phyloP scores from a whole-genome alignment of 2,888 invertebrate species.

The Thera britannica region DNA sequence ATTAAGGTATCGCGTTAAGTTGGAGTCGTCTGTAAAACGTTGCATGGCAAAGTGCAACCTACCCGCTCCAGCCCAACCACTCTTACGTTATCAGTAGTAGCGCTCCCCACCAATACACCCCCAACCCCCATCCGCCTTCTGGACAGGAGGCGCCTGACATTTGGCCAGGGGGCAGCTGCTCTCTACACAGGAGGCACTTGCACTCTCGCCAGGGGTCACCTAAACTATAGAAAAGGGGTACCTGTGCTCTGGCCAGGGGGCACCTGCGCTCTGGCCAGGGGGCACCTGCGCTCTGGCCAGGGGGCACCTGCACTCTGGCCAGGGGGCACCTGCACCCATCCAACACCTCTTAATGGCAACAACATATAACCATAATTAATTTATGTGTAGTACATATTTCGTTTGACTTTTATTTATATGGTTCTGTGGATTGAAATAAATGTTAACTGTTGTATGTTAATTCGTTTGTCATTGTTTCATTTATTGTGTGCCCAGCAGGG shows the following conservation, averaged over 20 bases:
- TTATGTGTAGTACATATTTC: conserved; percentile 72
- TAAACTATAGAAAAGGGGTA: too few relatives aligned
- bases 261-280: too few relatives aligned
- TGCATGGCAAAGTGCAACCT: conserved; percentile 47
- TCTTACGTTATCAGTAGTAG: neutral
- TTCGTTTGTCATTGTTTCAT: conserved; percentile 57
- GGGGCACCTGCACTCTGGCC: too few relatives aligned
- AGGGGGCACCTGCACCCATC: conserved; percentile 18
- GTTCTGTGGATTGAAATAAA: conserved; percentile 84
- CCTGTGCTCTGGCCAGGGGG: too few relatives aligned
- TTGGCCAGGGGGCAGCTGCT: too few relatives aligned
- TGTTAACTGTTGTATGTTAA: conserved; percentile 81
- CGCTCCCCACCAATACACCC: conserved; percentile 6
- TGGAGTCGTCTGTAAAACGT: conserved; percentile 61
- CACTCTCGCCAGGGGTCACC: too few relatives aligned
- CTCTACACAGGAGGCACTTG: too few relatives aligned
- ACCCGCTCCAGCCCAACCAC: conserved; percentile 28
- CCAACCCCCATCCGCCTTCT: conserved; percentile 7
- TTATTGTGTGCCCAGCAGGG: neutral
- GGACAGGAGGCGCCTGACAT: neutral
- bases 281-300: too few relatives aligned
- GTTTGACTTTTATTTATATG: conserved; percentile 80
- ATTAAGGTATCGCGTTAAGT: conserved; percentile 61
- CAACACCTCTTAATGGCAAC: conserved; percentile 54
- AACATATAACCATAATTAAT: conserved; percentile 76